Conservation (phyloP, 35 echinoderm and acorn worm genomes). For the Lytechinus variegatus region DNA sequence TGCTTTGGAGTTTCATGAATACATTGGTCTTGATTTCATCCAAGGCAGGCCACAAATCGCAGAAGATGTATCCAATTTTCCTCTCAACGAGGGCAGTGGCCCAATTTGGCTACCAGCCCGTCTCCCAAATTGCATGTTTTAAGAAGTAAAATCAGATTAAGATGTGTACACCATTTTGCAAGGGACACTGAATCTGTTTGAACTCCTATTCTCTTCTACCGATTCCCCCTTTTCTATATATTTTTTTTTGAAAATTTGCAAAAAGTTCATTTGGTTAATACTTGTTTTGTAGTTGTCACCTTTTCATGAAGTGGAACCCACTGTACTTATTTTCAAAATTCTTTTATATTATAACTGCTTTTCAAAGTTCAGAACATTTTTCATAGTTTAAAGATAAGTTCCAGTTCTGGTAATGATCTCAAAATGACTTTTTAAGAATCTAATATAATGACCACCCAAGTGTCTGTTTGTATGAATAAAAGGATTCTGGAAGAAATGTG, state of each 20-base stretch:
- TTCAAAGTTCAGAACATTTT: too few relatives aligned
- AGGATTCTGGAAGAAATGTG: too few relatives aligned
- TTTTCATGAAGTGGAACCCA: neutral
- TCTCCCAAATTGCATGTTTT: neutral
- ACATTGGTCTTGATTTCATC: neutral
- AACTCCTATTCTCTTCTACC: neutral
- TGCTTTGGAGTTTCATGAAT: neutral
- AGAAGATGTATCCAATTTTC: neutral
- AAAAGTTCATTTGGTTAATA: too few relatives aligned
- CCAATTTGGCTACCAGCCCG: neutral
- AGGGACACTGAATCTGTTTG: neutral
- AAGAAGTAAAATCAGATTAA: neutral
- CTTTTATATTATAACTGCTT: too few relatives aligned
- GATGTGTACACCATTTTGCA: neutral
- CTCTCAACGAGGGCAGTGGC: neutral
- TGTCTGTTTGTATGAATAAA: too few relatives aligned
- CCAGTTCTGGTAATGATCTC: too few relatives aligned
- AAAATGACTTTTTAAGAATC: too few relatives aligned
- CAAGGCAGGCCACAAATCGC: neutral
- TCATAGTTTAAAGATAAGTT: too few relatives aligned
- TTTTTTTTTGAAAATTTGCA: too few relatives aligned
- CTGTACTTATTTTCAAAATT: neutral
- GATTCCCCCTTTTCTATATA: too few relatives aligned
- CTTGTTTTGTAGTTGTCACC: too few relatives aligned
- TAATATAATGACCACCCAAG: too few relatives aligned